phyloP scores from a whole-genome alignment of 2,797 vertebrate genomes.

The Propithecus perrieri region DNA sequence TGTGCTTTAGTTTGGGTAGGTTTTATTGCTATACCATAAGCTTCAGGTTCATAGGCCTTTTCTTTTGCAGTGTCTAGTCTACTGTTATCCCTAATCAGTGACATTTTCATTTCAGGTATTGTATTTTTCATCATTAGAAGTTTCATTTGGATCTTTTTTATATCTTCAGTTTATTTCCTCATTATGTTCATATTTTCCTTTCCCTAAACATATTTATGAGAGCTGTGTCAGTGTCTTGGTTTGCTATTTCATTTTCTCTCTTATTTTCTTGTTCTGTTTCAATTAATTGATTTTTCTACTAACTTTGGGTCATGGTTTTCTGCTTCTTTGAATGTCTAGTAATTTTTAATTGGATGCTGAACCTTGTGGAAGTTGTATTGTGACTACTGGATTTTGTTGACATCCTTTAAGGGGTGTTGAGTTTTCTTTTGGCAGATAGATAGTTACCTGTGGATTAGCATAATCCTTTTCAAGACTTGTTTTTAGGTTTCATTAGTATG shows the following conservation, averaged over 20 bases:
- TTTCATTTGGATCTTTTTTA: neutral
- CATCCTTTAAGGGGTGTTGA: neutral
- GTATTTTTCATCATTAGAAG: neutral
- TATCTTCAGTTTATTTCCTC: neutral
- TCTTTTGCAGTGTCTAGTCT: neutral
- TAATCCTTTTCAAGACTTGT: neutral
- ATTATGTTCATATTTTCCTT: neutral
- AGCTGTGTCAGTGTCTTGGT: neutral
- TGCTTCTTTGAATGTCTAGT: neutral
- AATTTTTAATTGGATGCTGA: neutral
- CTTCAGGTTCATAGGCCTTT: neutral
- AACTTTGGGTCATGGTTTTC: neutral
- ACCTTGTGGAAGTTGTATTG: neutral
- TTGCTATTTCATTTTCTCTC: neutral
- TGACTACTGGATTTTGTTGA: neutral
- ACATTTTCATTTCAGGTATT: neutral
- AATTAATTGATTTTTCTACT: neutral
- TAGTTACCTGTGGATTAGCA: neutral
- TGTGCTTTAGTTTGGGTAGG: neutral
- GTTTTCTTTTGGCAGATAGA: neutral
- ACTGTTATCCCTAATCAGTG: neutral
- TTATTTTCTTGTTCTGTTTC: neutral
- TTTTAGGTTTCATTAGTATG: neutral
- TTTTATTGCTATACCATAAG: neutral
- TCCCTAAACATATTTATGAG: neutral